These are phyloP conservation scores for Rhagonycha lutea DNA, from an alignment of 2,888 invertebrate species.

Conservation along the genomic window DNA sequence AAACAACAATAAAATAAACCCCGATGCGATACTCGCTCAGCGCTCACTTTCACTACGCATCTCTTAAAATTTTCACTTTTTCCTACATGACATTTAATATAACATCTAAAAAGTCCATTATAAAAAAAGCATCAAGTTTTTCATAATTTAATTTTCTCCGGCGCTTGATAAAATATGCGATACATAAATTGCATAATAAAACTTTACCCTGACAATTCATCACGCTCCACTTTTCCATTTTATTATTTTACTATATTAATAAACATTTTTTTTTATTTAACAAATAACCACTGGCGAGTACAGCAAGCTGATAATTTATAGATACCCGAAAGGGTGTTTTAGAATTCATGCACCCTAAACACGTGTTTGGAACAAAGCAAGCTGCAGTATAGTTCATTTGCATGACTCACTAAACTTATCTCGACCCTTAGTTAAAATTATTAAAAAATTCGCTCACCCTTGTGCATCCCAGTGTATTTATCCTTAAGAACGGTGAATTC, in stretches of 20 bases:
- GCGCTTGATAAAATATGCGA: neutral
- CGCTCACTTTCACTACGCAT: neutral
- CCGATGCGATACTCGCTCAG: neutral
- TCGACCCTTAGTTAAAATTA: conserved; percentile 2
- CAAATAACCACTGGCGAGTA: neutral
- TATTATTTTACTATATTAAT: neutral
- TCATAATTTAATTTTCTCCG: neutral
- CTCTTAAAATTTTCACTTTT: neutral
- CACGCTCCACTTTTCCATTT: neutral
- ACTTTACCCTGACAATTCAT: neutral
- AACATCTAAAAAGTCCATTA: neutral
- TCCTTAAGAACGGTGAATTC: conserved; percentile 94
- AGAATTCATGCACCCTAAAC: conserved; percentile 17
- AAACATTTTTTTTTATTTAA: neutral
- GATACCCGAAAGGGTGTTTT: neutral
- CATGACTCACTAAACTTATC: conserved; percentile 32
- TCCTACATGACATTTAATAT: neutral
- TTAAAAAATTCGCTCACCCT: conserved; percentile 64
- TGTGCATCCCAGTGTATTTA: conserved; percentile 93
- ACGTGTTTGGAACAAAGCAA: conserved; percentile 28
- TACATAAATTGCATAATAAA: neutral
- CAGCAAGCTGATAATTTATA: neutral
- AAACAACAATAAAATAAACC: neutral
- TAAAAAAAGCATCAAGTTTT: neutral
- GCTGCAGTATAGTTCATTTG: conserved; percentile 33